phyloP scores from a whole-genome alignment of 2,113 vertebrate species.

The Pantherophis guttatus region DNA sequence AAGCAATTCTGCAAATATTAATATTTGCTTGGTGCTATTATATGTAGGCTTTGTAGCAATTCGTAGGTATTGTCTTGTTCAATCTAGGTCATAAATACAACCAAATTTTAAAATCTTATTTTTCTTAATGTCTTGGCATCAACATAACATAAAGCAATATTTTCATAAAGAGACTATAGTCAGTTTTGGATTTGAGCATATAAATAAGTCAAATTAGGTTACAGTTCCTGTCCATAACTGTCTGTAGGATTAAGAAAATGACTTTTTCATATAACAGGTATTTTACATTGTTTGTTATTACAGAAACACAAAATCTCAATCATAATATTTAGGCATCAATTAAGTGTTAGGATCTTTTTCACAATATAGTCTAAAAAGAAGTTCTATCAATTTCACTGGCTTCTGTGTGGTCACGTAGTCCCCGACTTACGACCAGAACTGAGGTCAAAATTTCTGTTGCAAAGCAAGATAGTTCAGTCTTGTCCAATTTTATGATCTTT shows the following conservation, averaged over 20 bases:
- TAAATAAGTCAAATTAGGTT: background rate
- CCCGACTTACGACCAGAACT: background rate
- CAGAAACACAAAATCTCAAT: conserved; percentile 31
- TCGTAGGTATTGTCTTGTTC: background rate
- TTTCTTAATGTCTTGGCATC: background rate
- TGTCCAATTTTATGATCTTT: background rate
- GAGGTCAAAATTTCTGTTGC: background rate
- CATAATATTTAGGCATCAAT: background rate
- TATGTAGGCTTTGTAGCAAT: background rate
- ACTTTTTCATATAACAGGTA: conserved; percentile 46
- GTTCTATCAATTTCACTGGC: accelerated
- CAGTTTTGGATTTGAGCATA: background rate
- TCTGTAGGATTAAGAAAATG: conserved; percentile 42
- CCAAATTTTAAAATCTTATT: background rate
- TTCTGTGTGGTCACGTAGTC: conserved; percentile 7
- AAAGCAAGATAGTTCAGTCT: background rate
- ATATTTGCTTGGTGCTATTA: background rate
- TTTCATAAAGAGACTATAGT: background rate
- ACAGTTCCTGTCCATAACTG: background rate
- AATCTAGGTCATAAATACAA: background rate
- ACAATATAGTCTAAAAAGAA: background rate
- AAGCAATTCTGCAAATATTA: background rate
- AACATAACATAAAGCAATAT: background rate
- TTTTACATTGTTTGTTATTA: conserved; percentile 40
- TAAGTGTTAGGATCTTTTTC: accelerated